Conservation (phyloP, 1,140 invertebrate genomes). For the Bombus vancouverensis region DNA sequence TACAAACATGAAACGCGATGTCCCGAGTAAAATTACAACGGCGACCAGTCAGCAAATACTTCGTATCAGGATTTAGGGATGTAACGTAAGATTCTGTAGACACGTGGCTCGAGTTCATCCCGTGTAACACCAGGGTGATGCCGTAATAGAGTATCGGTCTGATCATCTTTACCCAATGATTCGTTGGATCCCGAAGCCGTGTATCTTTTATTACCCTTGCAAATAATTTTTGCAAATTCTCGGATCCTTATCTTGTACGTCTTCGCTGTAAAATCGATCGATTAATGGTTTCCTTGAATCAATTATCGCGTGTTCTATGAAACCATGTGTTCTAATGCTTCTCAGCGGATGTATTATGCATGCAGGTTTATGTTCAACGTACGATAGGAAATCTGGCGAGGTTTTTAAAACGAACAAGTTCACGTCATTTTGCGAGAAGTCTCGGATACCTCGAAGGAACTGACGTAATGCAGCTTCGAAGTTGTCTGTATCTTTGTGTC, state of each 20-base stretch:
- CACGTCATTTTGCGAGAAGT: neutral
- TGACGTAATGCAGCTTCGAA: constrained; percentile 1
- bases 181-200: neutral
- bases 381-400: neutral
- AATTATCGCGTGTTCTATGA: neutral
- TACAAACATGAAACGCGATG: neutral
- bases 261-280: too few species aligned
- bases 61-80: constrained; percentile 17
- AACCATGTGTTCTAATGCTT: neutral
- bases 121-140: neutral
- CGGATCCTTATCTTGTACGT: neutral
- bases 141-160: too few species aligned
- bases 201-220: neutral
- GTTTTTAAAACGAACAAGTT: neutral
- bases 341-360: neutral
- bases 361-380: neutral
- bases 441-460: neutral
- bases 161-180: too few species aligned
- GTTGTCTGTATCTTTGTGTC: constrained; percentile 19
- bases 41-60: neutral
- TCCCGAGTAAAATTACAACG: constrained; percentile 2
- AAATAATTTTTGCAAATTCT: neutral
- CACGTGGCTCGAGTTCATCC: constrained; percentile 12
- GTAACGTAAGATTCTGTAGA: constrained; percentile 33
- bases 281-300: too few species aligned